Base-by-base conservation (phyloP, 1,140 invertebrate species). In the Anagrus nilaparvatae region DNA sequence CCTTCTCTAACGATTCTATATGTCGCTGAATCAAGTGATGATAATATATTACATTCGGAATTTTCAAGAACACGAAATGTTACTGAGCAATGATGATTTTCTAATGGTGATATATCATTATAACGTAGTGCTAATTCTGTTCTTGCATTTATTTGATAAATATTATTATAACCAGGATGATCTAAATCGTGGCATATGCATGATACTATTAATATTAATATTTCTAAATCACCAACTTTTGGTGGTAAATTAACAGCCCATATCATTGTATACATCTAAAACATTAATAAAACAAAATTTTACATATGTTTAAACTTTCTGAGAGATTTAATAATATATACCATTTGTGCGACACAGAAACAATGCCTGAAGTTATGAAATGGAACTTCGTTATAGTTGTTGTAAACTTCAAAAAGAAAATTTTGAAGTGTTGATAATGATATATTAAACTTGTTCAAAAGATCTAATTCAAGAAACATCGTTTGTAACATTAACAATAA, bases 311-410 rank as follows among this genome's bases (percentile, higher is more conserved):
- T 24, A 37, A 7, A 24, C 19, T 17, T 16, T 29, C 10, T 24
- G 14, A 25, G 12, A 25, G 12, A 25, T 12, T 25, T 6, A 7
- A 13, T 19, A 27, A 13, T 21, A 72, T 76, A 79, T 70, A 88
- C 86, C 87, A 91, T 91, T 73, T 91, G 87, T 29, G 86, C 79
- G 33, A 91, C 87, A 68, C 84, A 88, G 66, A 91, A 91, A 57
- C 84, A 87, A 58, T 91, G 87, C 33, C 85, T 74, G 65, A 90
- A 90, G 69, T 90, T 90, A 60, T 91, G 87, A 69, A 90, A 91
- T 31, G 87, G 87, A 55, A 88, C 86, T 64, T 87, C 84, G 63
- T 87, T 84, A 70, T 91, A 91, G 64, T 88, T 86, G 60, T 87
- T 84, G 60, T 89, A 87, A 25, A 89, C 84, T 61, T 81, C 76